Evolutionary conservation across 2,888 invertebrate species (phyloP).

Genomic region (Agrenia bidenticulata): DNA sequence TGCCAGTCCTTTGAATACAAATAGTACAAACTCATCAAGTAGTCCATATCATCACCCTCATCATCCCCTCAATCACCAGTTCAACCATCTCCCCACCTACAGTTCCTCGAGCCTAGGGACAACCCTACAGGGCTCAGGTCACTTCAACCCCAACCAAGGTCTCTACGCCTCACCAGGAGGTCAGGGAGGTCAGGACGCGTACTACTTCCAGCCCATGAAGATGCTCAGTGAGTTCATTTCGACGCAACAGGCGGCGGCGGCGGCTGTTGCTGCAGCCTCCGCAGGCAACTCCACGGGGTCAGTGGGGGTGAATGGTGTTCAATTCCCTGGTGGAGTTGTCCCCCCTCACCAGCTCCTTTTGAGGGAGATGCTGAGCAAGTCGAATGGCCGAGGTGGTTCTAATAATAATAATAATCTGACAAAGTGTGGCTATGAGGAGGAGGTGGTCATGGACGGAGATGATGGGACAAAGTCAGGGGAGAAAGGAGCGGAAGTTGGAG

Average conservation of each 20-base stretch:
- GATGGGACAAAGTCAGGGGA: neutral
- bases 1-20: conserved; percentile 58
- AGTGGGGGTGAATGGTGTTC: conserved; percentile 1
- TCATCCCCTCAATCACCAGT: conserved; percentile 2
- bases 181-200: conserved; percentile 21
- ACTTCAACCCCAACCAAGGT: conserved; percentile 11
- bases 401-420: conserved; percentile 39
- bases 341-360: conserved; percentile 30
- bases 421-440: conserved; percentile 32
- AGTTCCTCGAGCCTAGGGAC: neutral
- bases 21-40: conserved; percentile 59
- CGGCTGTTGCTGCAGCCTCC: conserved; percentile 32
- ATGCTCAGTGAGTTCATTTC: conserved; percentile 50
- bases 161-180: neutral
- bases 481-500: conserved; percentile 12
- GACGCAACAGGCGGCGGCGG: conserved; percentile 39
- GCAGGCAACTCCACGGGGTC: neutral
- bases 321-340: neutral
- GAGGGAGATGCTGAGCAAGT: conserved; percentile 56
- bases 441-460: conserved; percentile 7
- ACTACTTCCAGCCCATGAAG: conserved; percentile 51
- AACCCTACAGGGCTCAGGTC: neutral
- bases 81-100: neutral
- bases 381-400: conserved; percentile 44
- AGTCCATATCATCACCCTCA: conserved; percentile 15